phyloP scores from a whole-genome alignment of 2,888 invertebrate genomes.

The Drosophila stalkeri region DNA sequence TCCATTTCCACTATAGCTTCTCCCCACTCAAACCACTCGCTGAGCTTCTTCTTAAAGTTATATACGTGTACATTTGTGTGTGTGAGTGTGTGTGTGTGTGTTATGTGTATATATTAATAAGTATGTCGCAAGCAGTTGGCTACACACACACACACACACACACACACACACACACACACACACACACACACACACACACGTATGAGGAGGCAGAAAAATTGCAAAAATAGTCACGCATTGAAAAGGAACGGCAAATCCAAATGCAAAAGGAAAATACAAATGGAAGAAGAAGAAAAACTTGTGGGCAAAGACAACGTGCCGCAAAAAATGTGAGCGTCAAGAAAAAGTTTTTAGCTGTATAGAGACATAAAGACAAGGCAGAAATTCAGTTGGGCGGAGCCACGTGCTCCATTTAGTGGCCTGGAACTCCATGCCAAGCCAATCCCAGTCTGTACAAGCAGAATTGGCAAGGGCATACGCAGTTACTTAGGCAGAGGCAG shows the following conservation, averaged over 20 bases:
- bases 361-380: conserved; percentile 45
- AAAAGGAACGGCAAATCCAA: conserved; percentile 49
- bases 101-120: conserved; percentile 9
- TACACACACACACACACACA: conserved; percentile 1
- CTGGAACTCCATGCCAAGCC: conserved; percentile 50
- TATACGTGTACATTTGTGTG: conserved; percentile 1
- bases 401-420: conserved; percentile 33
- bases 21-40: neutral
- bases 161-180: conserved; percentile 1
- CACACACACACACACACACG: neutral
- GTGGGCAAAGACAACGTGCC: conserved; percentile 41
- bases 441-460: conserved; percentile 54
- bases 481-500: neutral
- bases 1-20: neutral
- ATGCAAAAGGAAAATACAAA: conserved; percentile 40
- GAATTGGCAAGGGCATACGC: conserved; percentile 1
- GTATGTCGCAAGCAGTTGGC: conserved; percentile 13
- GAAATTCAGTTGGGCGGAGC: conserved; percentile 66
- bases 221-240: conserved; percentile 52
- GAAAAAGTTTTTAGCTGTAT: conserved; percentile 54
- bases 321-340: conserved; percentile 59
- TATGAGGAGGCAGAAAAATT: conserved; percentile 41
- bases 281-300: conserved; percentile 26
- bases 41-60: conserved; percentile 36
- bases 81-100: neutral